Base-by-base conservation (phyloP, 2,113 vertebrate genomes). In the Microcebus griseorufus region DNA sequence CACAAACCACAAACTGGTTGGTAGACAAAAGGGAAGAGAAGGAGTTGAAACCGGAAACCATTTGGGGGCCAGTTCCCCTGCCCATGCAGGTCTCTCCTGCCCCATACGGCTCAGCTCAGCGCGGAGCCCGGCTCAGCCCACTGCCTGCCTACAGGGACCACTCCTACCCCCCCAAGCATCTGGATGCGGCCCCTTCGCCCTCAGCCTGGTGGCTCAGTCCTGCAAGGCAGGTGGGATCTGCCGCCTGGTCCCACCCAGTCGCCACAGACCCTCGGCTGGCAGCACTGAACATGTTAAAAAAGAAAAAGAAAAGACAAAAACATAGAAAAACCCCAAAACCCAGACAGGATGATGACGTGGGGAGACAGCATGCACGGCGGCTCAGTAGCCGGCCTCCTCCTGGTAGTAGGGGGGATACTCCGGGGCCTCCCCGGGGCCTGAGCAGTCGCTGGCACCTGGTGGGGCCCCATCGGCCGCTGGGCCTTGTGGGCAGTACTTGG, bases 401-500 rank as follows among this genome's bases (percentile, higher is more conserved):
- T 98, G 98, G 0, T 2, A 22, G 80, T 98, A 98, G 87, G 98
- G 97, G 37, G 92, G 92, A 48, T 97, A 98, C 6, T 95, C 93
- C 0, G 94, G 92, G 13, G 83, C 86, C 45, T 98, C 97, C 42
- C 70, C 96, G 0, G 45, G 39, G 80, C 29, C 82, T 0, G 58
- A 69, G 0, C 97, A 39, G 27, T 96, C 95, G 1, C 97, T 89
- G 0, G 45, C 10, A 0, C 88, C 11, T 0, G 53, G 51, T 0
- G 98, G 96, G 75, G 96, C 97, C 55, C 95, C 98, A 0, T 97
- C 98, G 0, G 94, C 96, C 0, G 0, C 70, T 29, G 98, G 87
- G 64, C 95, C 93, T 91, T 99, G 99, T 0, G 99, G 99, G 97
- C 99, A 99, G 98, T 99, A 99, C 94, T 99, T 99, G 97, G 99